Conservation (phyloP, 2,888 invertebrate species). For the Lycia hirtaria region DNA sequence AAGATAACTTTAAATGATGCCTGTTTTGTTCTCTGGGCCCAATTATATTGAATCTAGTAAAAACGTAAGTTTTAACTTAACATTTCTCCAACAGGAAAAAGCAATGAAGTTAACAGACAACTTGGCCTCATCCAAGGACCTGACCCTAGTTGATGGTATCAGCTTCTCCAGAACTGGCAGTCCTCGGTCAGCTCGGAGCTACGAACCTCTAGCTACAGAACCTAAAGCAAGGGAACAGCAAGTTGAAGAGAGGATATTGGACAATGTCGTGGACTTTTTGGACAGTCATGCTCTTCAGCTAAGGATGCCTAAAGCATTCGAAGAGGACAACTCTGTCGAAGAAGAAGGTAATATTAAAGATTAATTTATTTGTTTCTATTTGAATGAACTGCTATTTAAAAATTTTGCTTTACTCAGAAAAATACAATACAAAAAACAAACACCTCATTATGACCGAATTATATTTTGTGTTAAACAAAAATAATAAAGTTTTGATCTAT, state of each 20-base stretch:
- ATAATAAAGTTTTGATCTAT: no score
- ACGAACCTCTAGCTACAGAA: conserved; percentile 74
- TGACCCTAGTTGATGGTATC: conserved; percentile 73
- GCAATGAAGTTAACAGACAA: conserved; percentile 80
- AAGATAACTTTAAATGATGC: no score
- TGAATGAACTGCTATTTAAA: no score
- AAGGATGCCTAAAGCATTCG: conserved; percentile 77
- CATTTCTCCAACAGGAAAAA: conserved; percentile 66
- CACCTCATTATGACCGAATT: no score
- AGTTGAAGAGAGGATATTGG: conserved; percentile 78
- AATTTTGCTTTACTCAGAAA: no score
- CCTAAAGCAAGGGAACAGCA: conserved; percentile 73
- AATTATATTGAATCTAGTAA: neutral
- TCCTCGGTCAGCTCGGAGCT: conserved; percentile 74
- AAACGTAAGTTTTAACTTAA: neutral
- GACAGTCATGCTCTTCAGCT: conserved; percentile 75
- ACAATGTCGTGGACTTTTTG: conserved; percentile 76
- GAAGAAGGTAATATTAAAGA: conserved; percentile 69
- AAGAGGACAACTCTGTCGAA: conserved; percentile 76
- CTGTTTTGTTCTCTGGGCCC: no score
- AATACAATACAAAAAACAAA: no score
- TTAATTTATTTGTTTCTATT: neutral
- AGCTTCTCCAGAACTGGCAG: conserved; percentile 73
- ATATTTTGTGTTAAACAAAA: no score
- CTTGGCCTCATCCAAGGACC: conserved; percentile 72